Evolutionary conservation across 2,888 invertebrate genomes (phyloP), one percentile per base, ranked within the genome.

Genomic region (Caenorhabditis plicata): DNA sequence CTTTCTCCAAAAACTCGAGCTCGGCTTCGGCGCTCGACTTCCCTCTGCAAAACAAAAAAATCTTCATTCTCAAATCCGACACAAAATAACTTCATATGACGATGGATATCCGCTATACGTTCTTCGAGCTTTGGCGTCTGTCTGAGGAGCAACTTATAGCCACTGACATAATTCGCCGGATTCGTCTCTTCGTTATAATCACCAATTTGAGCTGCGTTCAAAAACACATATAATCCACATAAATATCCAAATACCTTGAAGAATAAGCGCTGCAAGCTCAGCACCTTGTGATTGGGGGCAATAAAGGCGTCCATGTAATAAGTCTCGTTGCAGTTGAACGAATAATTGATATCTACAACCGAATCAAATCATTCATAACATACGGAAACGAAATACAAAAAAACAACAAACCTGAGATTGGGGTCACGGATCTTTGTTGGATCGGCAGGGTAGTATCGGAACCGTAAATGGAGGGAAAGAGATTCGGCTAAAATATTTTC

Each of bases 381-480:
- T n/a, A n/a, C n/a, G n/a, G n/a, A n/a, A n/a, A n/a, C n/a, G n/a
- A n/a, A n/a, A n/a, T n/a, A n/a, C n/a, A 8, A 40, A 25, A 17
- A 17, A 32, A 25, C 17, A 3, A 25, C 51, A 11, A 61, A 84
- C 84, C 93, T 87, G 65, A 94, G 92, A 64, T 92, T 89, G 83
- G 94, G 91, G 82, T 94, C 95, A 82, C 91, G 91, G 68, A 96
- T 85, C 48, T 90, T 87, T 82, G 90, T 87, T 15, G 95, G 94
- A 84, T 95, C 92, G 52, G 91, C 90, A 15, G 96, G 95, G 83
- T 96, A 96, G 84, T 92, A 96, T 85, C 95, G 95, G 66, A 95
- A 91, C 64, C 95, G 90, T 83, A 96, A 92, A 84, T 92, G 93
- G 82, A 96, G 91, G 75, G 90, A 89, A 78, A 92, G 44, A 27